Conservation (phyloP, 2,113 vertebrate genomes). For the Entomyzon cyanotis region DNA sequence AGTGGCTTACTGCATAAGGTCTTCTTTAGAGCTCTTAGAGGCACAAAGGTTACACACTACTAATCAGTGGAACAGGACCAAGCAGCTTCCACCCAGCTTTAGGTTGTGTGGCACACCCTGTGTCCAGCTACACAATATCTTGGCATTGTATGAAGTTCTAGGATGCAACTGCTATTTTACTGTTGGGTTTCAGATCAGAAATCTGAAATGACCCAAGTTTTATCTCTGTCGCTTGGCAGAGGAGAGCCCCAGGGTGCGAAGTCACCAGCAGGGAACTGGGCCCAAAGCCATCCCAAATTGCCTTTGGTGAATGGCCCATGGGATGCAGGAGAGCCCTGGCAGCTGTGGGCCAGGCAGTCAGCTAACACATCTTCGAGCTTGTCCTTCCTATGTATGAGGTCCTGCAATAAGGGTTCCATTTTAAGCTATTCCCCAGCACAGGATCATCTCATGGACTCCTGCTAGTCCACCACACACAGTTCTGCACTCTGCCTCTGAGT, state of each 20-base stretch:
- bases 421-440: not conserved
- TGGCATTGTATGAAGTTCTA: not conserved
- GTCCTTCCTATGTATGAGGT: not conserved
- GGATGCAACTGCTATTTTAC: not conserved
- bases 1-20: not conserved
- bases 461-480: too few relatives aligned
- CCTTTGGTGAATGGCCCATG: not conserved
- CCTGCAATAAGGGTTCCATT: not conserved
- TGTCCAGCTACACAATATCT: not conserved
- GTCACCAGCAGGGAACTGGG: not conserved
- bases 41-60: not conserved
- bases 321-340: not conserved
- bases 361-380: not conserved
- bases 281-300: accelerated
- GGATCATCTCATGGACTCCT: accelerated
- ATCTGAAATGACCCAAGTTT: not conserved
- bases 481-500: accelerated
- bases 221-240: not conserved
- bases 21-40: not conserved
- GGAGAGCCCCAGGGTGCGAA: not conserved
- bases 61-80: not conserved
- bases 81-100: not conserved
- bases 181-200: not conserved
- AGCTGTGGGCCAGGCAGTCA: not conserved
- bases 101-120: accelerated